Conservation (phyloP, 2,113 vertebrate genomes). For the Callipepla squamata region DNA sequence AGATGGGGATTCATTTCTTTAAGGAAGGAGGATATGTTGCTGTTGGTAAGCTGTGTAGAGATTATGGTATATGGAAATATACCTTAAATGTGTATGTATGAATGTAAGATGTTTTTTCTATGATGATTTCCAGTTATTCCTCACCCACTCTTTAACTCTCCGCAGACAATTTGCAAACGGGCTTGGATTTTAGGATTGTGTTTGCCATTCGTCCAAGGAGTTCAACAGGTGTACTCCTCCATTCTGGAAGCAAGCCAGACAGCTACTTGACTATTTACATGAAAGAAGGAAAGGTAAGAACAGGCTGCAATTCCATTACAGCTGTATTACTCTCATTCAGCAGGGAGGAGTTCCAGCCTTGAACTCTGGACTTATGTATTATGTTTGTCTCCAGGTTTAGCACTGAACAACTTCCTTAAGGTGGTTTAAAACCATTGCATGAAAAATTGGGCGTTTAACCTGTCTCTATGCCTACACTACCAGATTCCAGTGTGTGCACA, state of each 20-base stretch:
- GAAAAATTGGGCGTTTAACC: not conserved
- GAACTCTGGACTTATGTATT: not conserved
- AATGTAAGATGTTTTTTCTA: not conserved
- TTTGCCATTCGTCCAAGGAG: conserved; percentile 86
- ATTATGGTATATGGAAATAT: not conserved
- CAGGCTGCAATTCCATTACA: not conserved
- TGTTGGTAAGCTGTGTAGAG: conserved; percentile 78
- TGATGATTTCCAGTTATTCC: not conserved
- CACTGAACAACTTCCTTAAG: not conserved
- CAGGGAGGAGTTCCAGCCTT: not conserved
- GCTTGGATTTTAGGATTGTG: conserved; percentile 82
- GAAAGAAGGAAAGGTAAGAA: conserved; percentile 85
- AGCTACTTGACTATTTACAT: conserved; percentile 85
- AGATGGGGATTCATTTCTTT: conserved; percentile 89
- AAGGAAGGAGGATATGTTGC: conserved; percentile 83
- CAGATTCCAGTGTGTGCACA: not conserved
- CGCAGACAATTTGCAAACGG: conserved; percentile 82
- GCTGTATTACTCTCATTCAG: not conserved
- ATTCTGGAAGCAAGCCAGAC: conserved; percentile 75
- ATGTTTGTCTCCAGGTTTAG: not conserved
- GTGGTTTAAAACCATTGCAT: not conserved
- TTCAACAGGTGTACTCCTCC: conserved; percentile 82
- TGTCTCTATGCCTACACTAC: not conserved
- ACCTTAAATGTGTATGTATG: not conserved
- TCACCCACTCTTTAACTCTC: not conserved